These are phyloP conservation scores for Myotis brandtii DNA, from an alignment of 2,113 vertebrate species.

Conservation along the genomic window DNA sequence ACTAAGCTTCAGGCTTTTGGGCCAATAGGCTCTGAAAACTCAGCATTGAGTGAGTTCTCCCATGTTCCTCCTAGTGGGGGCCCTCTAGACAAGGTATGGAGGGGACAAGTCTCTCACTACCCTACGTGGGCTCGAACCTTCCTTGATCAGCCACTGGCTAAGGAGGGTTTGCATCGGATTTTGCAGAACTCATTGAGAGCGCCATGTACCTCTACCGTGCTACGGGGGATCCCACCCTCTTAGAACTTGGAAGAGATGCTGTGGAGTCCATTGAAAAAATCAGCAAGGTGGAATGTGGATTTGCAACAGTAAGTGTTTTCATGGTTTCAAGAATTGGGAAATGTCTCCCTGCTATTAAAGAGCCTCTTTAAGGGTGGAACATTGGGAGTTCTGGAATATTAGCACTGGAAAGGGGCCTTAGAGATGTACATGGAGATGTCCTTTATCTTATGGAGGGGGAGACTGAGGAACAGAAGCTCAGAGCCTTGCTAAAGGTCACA, in stretches of 20 bases:
- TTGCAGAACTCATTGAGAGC: slow-evolving; percentile 96
- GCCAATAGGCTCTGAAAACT: slow-evolving; percentile 21
- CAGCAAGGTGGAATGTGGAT: slow-evolving; percentile 95
- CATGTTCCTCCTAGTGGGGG: not conserved
- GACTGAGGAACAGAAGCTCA: not conserved
- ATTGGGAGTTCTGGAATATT: not conserved
- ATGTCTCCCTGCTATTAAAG: not conserved
- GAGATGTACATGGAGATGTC: not conserved
- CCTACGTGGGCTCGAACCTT: not conserved
- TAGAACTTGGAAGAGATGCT: slow-evolving; percentile 95
- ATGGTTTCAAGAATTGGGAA: not conserved
- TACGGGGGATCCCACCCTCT: slow-evolving; percentile 94
- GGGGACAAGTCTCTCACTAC: not conserved
- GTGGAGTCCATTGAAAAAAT: slow-evolving; percentile 97
- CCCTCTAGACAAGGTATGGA: not conserved
- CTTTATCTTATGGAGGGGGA: not conserved
- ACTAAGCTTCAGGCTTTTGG: not conserved
- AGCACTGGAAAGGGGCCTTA: not conserved
- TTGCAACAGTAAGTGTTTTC: slow-evolving; percentile 93
- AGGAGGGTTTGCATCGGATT: slow-evolving; percentile 37
- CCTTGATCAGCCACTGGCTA: slow-evolving; percentile 16
- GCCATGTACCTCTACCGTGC: slow-evolving; percentile 98
- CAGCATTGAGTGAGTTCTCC: not conserved
- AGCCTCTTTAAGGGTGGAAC: not conserved
- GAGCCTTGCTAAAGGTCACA: not conserved